Conservation (phyloP, 2,113 vertebrate species). For the Mugil cephalus region DNA sequence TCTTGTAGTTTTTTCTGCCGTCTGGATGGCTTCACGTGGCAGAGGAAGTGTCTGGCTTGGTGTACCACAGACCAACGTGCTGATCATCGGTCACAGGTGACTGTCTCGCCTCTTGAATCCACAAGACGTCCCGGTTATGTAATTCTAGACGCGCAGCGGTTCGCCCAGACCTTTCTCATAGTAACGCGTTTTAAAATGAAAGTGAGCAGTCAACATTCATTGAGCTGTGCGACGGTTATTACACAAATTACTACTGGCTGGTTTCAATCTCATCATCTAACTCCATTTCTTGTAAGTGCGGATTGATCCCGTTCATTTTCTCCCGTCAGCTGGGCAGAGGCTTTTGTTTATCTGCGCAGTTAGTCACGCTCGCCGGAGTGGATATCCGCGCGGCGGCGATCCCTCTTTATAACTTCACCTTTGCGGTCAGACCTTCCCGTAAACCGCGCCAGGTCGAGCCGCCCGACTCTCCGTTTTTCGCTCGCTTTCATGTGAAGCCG, state of each 20-base stretch:
- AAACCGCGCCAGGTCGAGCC: constrained; percentile 26
- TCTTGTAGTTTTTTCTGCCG: neutral
- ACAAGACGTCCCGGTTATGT: neutral
- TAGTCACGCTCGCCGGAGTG: constrained; percentile 52
- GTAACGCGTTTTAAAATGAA: neutral
- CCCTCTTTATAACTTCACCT: constrained; percentile 16
- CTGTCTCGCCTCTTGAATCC: neutral
- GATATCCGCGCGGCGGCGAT: constrained; percentile 34
- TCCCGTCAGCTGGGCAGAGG: neutral
- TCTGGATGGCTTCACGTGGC: neutral
- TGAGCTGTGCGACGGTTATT: neutral
- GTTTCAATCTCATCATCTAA: neutral
- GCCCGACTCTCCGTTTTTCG: constrained; percentile 23
- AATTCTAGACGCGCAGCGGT: neutral
- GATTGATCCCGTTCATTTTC: neutral
- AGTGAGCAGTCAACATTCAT: neutral
- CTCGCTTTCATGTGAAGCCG: constrained; percentile 39
- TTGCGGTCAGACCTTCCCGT: neutral
- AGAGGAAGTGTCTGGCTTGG: constrained; percentile 9
- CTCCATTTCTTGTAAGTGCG: neutral
- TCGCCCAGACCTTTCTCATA: neutral
- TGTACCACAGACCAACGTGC: neutral
- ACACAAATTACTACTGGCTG: neutral
- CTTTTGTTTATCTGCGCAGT: constrained; percentile 52
- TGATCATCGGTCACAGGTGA: neutral